Conservation (phyloP, 2,888 invertebrate genomes). For the Cantharis flavilabris region DNA sequence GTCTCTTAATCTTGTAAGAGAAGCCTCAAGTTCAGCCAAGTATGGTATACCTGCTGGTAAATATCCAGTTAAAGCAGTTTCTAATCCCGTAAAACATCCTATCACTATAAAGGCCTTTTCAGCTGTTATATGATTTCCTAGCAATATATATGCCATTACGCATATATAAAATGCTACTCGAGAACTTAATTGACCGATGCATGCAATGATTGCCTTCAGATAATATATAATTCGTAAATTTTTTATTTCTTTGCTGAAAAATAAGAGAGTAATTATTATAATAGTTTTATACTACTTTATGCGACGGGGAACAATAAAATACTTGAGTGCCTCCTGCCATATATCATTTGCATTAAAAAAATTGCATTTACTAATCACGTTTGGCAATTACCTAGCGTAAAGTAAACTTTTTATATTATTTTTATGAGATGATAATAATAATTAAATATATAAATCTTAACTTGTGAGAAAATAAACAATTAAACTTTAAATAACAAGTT, state of each 20-base stretch:
- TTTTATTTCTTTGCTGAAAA: slow-evolving; percentile 68
- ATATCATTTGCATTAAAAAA: too few species aligned
- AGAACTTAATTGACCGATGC: slow-evolving; percentile 44
- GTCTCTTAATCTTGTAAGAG: slow-evolving; percentile 69
- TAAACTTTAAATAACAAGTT: too few species aligned
- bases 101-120: slow-evolving; percentile 86
- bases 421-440: too few species aligned
- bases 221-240: slow-evolving; percentile 53
- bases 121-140: slow-evolving; percentile 74
- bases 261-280: background rate
- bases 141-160: slow-evolving; percentile 64
- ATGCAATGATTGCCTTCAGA: slow-evolving; percentile 42
- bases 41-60: slow-evolving; percentile 84
- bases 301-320: too few species aligned
- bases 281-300: too few species aligned
- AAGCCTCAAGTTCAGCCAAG: slow-evolving; percentile 77
- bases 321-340: too few species aligned
- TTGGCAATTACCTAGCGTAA: too few species aligned
- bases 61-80: slow-evolving; percentile 85
- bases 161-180: slow-evolving; percentile 48
- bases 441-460: too few species aligned
- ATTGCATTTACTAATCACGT: too few species aligned
- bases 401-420: too few species aligned
- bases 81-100: slow-evolving; percentile 84
- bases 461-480: too few species aligned